These are phyloP conservation scores for Sussaba pulchella DNA, from an alignment of 2,888 invertebrate genomes.

Conservation along the genomic window DNA sequence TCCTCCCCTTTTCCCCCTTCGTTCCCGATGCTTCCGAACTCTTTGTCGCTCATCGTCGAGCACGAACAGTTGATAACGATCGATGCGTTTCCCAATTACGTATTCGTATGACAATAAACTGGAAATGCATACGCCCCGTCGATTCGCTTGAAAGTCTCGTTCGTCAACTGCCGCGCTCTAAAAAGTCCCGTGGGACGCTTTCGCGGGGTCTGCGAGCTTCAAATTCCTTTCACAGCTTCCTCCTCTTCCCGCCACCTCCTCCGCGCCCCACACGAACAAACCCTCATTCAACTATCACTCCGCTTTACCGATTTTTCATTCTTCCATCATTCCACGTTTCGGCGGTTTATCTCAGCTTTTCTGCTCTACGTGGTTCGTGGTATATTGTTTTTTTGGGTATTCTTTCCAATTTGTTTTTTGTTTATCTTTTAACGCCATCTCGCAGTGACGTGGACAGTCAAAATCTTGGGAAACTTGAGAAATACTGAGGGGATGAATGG, in stretches of 20 bases:
- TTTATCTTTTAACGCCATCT: no score
- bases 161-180: conserved; percentile 1
- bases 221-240: neutral
- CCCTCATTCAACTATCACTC: no score
- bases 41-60: neutral
- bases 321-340: no score
- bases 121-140: neutral
- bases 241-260: neutral
- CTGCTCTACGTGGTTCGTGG: no score
- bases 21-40: neutral
- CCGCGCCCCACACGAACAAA: neutral
- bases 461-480: no score
- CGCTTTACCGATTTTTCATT: no score
- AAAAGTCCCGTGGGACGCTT: neutral
- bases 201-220: conserved; percentile 28
- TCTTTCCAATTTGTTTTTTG: no score
- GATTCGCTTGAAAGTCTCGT: conserved; percentile 5
- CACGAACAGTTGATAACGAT: conserved; percentile 7
- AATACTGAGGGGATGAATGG: no score
- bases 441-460: no score
- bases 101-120: conserved; percentile 45
- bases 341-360: no score
- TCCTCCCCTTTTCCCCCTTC: neutral
- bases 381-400: no score
- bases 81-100: conserved; percentile 43